Evolutionary conservation across 2,888 invertebrate genomes (phyloP).

Genomic region (Xylophagus ater): DNA sequence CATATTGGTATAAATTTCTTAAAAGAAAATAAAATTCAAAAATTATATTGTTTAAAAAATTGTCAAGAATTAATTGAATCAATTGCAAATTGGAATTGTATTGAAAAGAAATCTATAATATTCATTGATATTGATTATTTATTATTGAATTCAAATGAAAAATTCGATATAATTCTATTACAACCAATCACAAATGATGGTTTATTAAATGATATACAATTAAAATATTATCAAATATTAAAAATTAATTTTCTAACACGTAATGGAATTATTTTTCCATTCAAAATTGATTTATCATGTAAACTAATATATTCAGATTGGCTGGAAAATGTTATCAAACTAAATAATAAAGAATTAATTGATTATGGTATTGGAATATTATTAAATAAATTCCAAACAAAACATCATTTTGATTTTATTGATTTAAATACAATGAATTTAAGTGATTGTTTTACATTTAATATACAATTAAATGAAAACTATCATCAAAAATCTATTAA

Average conservation of each 20-base stretch:
- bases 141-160: neutral
- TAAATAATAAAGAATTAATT: conserved; percentile 6
- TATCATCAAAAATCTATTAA: conserved; percentile 9
- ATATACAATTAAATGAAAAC: conserved; percentile 12
- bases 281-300: conserved; percentile 13
- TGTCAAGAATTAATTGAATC: conserved; percentile 10
- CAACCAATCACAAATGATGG: conserved; percentile 15
- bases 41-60: conserved; percentile 13
- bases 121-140: conserved; percentile 14
- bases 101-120: conserved; percentile 9
- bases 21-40: conserved; percentile 15
- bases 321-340: conserved; percentile 11
- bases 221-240: conserved; percentile 14
- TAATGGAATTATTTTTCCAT: conserved; percentile 15
- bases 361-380: conserved; percentile 7
- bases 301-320: conserved; percentile 16
- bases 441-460: conserved; percentile 12
- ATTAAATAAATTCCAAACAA: conserved; percentile 15
- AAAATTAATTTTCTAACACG: conserved; percentile 6
- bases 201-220: conserved; percentile 11
- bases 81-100: conserved; percentile 15
- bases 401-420: conserved; percentile 15
- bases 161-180: conserved; percentile 16
- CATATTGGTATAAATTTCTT: conserved; percentile 18
- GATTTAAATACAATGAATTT: conserved; percentile 12